These are phyloP conservation scores for Macrotrachela quadricornifera DNA, from an alignment of 1,140 invertebrate genomes.

Conservation along the genomic window DNA sequence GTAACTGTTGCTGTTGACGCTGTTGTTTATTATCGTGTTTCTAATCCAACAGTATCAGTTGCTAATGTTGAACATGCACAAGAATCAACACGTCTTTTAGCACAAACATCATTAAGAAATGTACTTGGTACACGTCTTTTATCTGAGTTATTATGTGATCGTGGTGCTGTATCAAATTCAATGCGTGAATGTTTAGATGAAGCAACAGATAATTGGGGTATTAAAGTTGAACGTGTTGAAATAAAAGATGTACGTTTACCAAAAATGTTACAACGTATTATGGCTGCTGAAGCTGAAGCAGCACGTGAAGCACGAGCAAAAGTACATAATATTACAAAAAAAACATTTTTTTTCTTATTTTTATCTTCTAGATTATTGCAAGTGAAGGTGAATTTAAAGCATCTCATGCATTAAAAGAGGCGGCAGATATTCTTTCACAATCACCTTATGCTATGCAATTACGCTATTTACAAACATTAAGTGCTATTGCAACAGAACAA, in stretches of 20 bases:
- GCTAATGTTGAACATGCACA: slow-evolving; percentile 11
- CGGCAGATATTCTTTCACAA: background rate
- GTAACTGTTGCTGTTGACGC: slow-evolving; percentile 12
- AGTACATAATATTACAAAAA: background rate
- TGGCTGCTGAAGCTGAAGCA: slow-evolving; percentile 25
- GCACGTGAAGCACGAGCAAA: slow-evolving; percentile 22
- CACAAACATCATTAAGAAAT: slow-evolving; percentile 11
- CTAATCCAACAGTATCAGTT: slow-evolving; percentile 10
- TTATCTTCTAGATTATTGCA: no score
- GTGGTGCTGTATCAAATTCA: slow-evolving; percentile 3
- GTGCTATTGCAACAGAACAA: background rate
- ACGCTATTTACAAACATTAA: background rate
- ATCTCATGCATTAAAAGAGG: background rate
- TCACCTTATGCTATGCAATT: background rate
- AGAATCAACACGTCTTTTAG: slow-evolving; percentile 9
- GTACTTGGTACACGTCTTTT: slow-evolving; percentile 10
- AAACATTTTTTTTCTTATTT: no score
- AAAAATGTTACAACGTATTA: slow-evolving; percentile 18
- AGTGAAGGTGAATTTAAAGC: background rate
- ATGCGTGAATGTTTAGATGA: slow-evolving; percentile 8
- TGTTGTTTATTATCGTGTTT: slow-evolving; percentile 10
- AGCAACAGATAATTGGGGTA: slow-evolving; percentile 5
- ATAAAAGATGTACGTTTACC: slow-evolving; percentile 16
- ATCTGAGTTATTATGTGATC: slow-evolving; percentile 7
- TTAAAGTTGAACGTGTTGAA: slow-evolving; percentile 9